Evolutionary conservation across 2,113 vertebrate genomes (phyloP), one percentile per base, ranked within the genome.

Genomic region (Butorides virescens): DNA sequence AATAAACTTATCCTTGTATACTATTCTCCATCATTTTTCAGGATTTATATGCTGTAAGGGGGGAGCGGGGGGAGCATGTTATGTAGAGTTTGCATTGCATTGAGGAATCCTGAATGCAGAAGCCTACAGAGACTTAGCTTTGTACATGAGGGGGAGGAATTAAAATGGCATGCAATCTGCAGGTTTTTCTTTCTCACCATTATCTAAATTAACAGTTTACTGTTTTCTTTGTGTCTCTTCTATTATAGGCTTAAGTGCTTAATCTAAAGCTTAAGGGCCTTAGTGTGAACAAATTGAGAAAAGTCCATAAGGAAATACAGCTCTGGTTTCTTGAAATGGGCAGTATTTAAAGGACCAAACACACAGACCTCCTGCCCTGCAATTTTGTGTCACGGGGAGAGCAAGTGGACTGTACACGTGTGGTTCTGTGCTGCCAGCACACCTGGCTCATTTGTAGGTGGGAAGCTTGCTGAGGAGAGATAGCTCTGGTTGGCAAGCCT

Each of bases 201-300:
- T 96, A 86, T 94, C 75, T 86, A 86, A 95, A 96, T 91, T 86
- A 96, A 49, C 58, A 86, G 78, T 92, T 88, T 88, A 88, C 81
- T 86, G 53, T 80, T 96, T 96, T 88, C 88, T 90, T 96, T 95
- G 44, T 88, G 29, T 83, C 55, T 53, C 32, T 88, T 75, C 81
- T 73, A 73, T 94, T 94, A 93, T 62, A 86, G 66, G 90, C 82
- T 96, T 96, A 92, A 95, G 36, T 46, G 15, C 74, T 96, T 96
- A 92, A 72, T 95, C 66, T 94, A 61, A 75, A 81, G 83, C 72
- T 95, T 95, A 95, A 91, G 46, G 39, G 37, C n/a, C 82, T 83
- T 83, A n/a, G 16, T 25, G 29, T 17, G 78, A 93, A 90, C n/a
- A 86, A 93, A 79, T 18, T 18, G 74, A 46, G 81, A n/a, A 34